Evolutionary conservation across 2,797 vertebrate species (phyloP), one percentile per base, ranked within the genome.

Genomic region (Sebastes minor): DNA sequence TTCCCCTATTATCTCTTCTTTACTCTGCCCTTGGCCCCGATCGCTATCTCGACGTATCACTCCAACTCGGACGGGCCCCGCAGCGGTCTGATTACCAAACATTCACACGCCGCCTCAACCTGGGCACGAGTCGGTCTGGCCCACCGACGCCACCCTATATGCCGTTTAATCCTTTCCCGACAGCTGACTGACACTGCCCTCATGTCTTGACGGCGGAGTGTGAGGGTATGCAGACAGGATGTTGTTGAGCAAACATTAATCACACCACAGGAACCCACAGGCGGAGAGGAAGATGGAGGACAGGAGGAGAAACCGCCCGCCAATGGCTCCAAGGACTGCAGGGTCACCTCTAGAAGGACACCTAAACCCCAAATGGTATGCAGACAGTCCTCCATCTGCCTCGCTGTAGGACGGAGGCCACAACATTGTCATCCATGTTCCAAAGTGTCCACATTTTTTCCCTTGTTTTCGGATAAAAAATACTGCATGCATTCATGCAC

Each of bases 231-330:
- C 86, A 88, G 85, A 93, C 85, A 86, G 88, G 88, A 91, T 90
- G 88, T 80, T 89, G 88, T 92, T 82, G 82, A 86, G 81, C 82
- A 89, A 94, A 92, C 91, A 95, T 94, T 93, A 91, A 94, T 94
- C 93, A 95, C 89, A 87, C 92, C 76, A 62, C 91, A 87, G 91
- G 92, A 90, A 81, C 88, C 82, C 83, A 68, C 52, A 57, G 80
- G 57, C 70, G 74, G 42, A 76, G 78, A 83, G 76, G 67, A 86
- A 90, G 76, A 91, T 86, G 79, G 89, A 89, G 86, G 83, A 91
- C 80, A 76, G 60, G 42, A 86, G 78, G 78, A 81, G 80, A 88
- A 87, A 81, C 63, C 66, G 67, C 83, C 85, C 71, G 60, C 81
- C 82, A 78, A 49, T 78, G 80, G 78, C 82, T 92, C 76, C 89